phyloP scores from a whole-genome alignment of 2,888 invertebrate species.

The Odontomyia ornata region DNA sequence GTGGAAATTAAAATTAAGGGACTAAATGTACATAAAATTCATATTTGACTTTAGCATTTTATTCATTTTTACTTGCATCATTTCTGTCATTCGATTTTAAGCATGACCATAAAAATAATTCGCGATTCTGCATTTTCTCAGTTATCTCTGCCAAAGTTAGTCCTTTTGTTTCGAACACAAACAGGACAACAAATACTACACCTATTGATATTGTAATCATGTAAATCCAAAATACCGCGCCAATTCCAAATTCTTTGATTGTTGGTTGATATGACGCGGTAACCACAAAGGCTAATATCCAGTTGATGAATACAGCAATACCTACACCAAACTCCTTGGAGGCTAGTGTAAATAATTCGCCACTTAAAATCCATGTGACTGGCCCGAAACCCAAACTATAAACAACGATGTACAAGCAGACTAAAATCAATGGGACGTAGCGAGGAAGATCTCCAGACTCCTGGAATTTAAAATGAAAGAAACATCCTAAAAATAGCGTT shows the following conservation, averaged over 20 bases:
- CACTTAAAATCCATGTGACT: slow-evolving; percentile 73
- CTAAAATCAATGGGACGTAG: slow-evolving; percentile 75
- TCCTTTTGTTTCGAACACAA: slow-evolving; percentile 65
- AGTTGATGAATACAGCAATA: slow-evolving; percentile 78
- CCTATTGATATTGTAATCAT: slow-evolving; percentile 70
- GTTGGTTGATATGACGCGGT: slow-evolving; percentile 73
- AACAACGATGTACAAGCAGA: slow-evolving; percentile 76
- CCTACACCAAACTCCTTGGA: slow-evolving; percentile 77
- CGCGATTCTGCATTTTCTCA: slow-evolving; percentile 33
- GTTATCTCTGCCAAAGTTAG: slow-evolving; percentile 50
- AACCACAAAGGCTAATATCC: slow-evolving; percentile 78
- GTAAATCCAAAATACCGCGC: slow-evolving; percentile 76
- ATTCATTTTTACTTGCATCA: no score
- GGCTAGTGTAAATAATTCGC: slow-evolving; percentile 78
- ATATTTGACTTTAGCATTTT: no score
- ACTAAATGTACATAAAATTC: no score
- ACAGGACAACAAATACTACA: slow-evolving; percentile 70
- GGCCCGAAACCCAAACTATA: slow-evolving; percentile 83
- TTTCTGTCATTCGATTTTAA: no score
- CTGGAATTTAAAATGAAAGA: slow-evolving; percentile 63
- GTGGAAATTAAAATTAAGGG: no score
- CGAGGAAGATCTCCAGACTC: slow-evolving; percentile 79
- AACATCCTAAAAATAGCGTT: slow-evolving; percentile 71
- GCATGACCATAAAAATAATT: no score
- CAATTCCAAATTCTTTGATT: slow-evolving; percentile 66